Evolutionary conservation across 2,113 vertebrate species (phyloP).

Genomic region (Epinephelus cyanopodus): DNA sequence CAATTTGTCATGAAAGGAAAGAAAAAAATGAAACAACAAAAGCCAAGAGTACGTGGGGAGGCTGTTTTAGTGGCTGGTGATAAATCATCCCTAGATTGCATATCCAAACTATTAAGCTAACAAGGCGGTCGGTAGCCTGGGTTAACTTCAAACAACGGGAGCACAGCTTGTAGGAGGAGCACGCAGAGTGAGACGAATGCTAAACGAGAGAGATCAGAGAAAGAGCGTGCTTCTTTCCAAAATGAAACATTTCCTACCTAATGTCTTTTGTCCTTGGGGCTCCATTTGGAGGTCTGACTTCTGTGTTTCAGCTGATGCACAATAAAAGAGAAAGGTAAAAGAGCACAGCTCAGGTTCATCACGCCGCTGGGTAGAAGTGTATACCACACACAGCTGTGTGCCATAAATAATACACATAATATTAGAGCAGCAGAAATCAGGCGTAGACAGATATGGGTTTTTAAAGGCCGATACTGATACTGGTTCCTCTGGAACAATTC

Average conservation of each 20-base stretch:
- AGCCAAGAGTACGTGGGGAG: conserved; percentile 2
- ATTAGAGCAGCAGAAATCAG: conserved; percentile 16
- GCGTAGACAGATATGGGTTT: conserved; percentile 4
- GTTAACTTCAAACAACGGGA: conserved; percentile 71
- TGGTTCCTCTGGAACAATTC: background rate
- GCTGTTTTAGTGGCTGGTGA: conserved; percentile 41
- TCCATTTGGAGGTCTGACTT: conserved; percentile 47
- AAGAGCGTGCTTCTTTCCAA: conserved; percentile 8
- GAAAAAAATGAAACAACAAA: conserved; percentile 9
- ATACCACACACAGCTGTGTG: conserved; percentile 23
- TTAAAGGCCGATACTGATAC: background rate
- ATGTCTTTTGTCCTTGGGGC: conserved; percentile 64
- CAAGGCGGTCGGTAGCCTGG: conserved; percentile 56
- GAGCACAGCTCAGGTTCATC: conserved; percentile 32
- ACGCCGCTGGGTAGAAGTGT: conserved; percentile 41
- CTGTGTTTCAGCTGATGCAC: conserved; percentile 44
- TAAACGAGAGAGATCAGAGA: conserved; percentile 55
- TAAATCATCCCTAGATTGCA: conserved; percentile 71
- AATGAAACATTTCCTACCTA: conserved; percentile 59
- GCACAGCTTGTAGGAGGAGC: conserved; percentile 47
- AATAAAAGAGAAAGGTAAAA: conserved; percentile 37
- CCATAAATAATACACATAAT: conserved; percentile 55
- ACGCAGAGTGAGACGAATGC: conserved; percentile 60
- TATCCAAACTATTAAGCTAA: conserved; percentile 73
- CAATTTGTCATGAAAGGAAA: conserved; percentile 23